A percentile compares a stretch with the other conserved stretches of the same genome.
phyloP scores from a whole-genome alignment of 1,140 invertebrate genomes.

The Metaphire vulgaris region DNA sequence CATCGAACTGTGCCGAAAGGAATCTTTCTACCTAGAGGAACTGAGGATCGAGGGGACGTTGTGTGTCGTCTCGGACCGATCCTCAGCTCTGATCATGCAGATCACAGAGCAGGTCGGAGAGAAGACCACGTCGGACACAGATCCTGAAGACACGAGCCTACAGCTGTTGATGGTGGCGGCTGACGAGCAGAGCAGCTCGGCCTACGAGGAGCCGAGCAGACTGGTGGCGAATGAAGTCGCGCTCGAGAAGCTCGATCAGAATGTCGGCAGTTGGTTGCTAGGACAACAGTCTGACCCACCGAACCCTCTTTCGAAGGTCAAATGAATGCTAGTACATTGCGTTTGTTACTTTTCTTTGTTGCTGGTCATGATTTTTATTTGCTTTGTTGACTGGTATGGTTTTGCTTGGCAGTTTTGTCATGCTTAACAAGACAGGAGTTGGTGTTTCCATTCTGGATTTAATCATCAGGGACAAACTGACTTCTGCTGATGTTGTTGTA shows the following conservation, averaged over 20 bases:
- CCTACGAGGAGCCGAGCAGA: neutral
- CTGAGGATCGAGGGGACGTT: conserved; percentile 29
- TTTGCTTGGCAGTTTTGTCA: no score
- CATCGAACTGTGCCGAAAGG: conserved; percentile 26
- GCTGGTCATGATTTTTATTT: no score
- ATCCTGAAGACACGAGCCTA: neutral
- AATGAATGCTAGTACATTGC: no score
- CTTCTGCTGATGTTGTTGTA: no score
- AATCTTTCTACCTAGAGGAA: conserved; percentile 27
- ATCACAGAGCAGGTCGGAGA: conserved; percentile 26
- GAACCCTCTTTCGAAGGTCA: neutral
- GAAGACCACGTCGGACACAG: neutral
- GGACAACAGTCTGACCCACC: neutral
- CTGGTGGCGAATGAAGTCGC: neutral
- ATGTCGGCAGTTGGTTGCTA: neutral
- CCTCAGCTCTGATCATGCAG: conserved; percentile 20
- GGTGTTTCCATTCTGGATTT: no score
- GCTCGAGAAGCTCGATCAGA: neutral
- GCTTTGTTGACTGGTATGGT: no score
- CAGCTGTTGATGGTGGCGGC: neutral
- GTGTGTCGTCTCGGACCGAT: conserved; percentile 27
- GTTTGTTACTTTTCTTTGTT: no score
- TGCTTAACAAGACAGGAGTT: no score
- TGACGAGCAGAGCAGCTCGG: neutral
- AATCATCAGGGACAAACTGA: no score